Percentiles rank a stretch among this genome's conserved stretches.
These are phyloP conservation scores for Coryphaenoides rupestris DNA, from an alignment of 2,113 vertebrate species.

Conservation along the genomic window DNA sequence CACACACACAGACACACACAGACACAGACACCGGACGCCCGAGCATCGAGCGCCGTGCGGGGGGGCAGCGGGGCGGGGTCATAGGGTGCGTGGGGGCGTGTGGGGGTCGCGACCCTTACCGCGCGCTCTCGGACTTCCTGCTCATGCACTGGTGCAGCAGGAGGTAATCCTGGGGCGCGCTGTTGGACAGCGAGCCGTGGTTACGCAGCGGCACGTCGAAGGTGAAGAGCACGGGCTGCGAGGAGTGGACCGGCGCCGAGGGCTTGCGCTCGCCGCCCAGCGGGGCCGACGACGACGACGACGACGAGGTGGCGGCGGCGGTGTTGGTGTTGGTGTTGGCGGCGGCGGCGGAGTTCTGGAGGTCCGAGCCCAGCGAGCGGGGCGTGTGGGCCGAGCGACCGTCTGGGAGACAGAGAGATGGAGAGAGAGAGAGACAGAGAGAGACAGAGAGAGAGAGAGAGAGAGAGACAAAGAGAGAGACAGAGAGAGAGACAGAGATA, in stretches of 20 bases:
- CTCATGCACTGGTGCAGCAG: conserved; percentile 97
- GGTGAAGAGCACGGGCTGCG: conserved; percentile 93
- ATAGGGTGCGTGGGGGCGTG: no score
- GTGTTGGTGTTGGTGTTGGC: no score
- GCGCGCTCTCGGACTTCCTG: conserved; percentile 86
- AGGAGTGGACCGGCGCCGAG: conserved; percentile 86
- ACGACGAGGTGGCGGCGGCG: no score
- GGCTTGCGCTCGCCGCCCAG: conserved; percentile 85
- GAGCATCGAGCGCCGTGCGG: background rate
- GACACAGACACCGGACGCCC: conserved; percentile 12
- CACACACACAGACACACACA: no score
- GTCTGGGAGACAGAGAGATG: conserved; percentile 67
- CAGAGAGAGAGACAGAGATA: no score
- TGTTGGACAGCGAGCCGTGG: conserved; percentile 86
- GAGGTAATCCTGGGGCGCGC: conserved; percentile 96
- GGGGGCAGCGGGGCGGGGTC: background rate
- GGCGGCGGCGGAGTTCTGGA: conserved; percentile 60
- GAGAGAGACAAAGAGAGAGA: background rate
- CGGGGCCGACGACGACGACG: conserved; percentile 64
- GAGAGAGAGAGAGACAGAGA: conserved; percentile 14
- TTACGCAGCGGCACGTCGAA: conserved; percentile 84
- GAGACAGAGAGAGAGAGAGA: background rate
- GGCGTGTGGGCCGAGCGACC: conserved; percentile 82
- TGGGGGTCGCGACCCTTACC: conserved; percentile 76
- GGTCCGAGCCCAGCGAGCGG: conserved; percentile 83